A percentile compares a stretch with the other conserved stretches of the same genome.
Evolutionary conservation across 2,113 vertebrate genomes (phyloP).

Genomic region (Epinephelus cyanopodus): DNA sequence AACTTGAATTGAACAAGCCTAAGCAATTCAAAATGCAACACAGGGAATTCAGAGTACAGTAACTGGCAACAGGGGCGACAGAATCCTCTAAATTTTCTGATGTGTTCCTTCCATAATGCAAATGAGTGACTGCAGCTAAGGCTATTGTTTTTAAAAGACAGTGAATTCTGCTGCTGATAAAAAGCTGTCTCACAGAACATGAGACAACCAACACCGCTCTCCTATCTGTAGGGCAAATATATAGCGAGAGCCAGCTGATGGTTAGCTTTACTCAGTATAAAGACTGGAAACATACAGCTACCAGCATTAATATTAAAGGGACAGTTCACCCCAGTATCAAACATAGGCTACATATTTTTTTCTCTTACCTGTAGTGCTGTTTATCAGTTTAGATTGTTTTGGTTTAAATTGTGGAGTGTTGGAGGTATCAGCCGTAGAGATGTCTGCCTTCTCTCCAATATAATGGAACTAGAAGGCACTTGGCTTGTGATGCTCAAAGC

Average conservation of each 20-base stretch:
- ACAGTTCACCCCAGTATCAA: too few species aligned
- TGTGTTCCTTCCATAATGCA: constrained; percentile 30
- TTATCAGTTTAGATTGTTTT: too few species aligned
- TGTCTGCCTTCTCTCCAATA: too few species aligned
- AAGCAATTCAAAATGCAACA: constrained; percentile 62
- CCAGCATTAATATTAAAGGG: neutral
- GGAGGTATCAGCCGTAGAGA: too few species aligned
- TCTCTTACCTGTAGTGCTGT: too few species aligned
- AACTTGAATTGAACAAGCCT: constrained; percentile 67
- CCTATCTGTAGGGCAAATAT: neutral
- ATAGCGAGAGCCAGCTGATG: neutral
- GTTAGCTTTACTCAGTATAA: neutral
- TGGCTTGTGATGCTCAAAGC: too few species aligned
- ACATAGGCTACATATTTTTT: too few species aligned
- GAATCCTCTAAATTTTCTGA: constrained; percentile 26
- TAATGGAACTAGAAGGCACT: too few species aligned
- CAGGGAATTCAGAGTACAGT: constrained; percentile 51
- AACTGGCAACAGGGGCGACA: constrained; percentile 23
- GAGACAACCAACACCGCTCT: neutral
- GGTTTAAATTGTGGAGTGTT: too few species aligned
- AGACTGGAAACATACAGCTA: neutral
- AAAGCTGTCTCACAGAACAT: neutral
- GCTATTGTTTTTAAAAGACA: constrained; percentile 10
- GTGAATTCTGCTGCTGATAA: neutral
- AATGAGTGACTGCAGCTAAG: constrained; percentile 10